Base-by-base conservation (phyloP, 35 echinoderm and acorn worm genomes). In the Diadema setosum region DNA sequence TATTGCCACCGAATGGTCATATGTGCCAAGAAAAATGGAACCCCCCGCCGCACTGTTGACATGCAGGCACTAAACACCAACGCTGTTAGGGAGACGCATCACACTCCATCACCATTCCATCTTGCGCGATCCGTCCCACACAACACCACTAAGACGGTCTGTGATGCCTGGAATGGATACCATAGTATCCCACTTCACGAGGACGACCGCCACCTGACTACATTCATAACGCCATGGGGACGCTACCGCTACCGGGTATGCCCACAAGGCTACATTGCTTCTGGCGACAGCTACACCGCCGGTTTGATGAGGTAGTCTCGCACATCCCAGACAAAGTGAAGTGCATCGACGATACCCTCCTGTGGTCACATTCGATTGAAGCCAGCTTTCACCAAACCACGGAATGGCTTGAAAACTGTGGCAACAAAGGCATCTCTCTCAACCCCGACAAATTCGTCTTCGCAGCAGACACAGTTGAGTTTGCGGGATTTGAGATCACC, bases 21-120 rank as follows among this genome's bases (percentile, higher is more conserved):
- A n/a, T 89, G 87, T 46, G 76, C 87, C 12, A 82, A 89, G 44
- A 89, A 89, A 39, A 84, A 83, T 23, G 87, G 87, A 39, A 89
- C 45, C 37, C 87, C 87, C 14, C 44, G 76, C 5, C 78, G 87
- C 17, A 89, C 87, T 23, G 87, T 83, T 15, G 75, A 89, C 76
- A 29, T 82, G 18, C 73, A 83, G n/a, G 48, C 48, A n/a, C 9
- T 52, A n/a, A 52, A 52, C n/a, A n/a, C 48, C 48, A 9, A 52
- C 48, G n/a, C n/a, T n/a, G n/a, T n/a, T n/a, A n/a, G n/a, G n/a
- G n/a, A n/a, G n/a, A n/a, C n/a, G n/a, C n/a, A n/a, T n/a, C n/a
- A n/a, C n/a, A n/a, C n/a, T n/a, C n/a, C n/a, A n/a, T n/a, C n/a
- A n/a, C n/a, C 65, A 20, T 88, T 80, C 46, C 86, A 88, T 46